phyloP scores from a whole-genome alignment of 2,888 invertebrate genomes.

The Nephrotoma guestfalica region DNA sequence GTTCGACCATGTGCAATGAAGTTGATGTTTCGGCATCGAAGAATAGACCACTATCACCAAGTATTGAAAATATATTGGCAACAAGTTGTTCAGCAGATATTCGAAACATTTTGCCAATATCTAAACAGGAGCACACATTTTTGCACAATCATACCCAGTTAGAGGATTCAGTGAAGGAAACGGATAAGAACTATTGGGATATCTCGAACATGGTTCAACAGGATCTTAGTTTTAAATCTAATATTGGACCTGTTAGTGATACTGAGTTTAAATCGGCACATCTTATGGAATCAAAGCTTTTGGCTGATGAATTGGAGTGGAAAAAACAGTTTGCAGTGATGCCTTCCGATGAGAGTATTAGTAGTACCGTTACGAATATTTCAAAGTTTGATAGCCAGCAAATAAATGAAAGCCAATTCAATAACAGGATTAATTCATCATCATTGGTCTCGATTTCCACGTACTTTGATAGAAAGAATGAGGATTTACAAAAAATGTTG shows the following conservation, averaged over 20 bases:
- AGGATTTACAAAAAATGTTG: constrained; percentile 23
- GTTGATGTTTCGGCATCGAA: not conserved
- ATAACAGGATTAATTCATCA: not conserved
- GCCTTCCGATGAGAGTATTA: constrained; percentile 16
- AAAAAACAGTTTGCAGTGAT: constrained; percentile 27
- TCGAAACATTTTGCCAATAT: constrained; percentile 13
- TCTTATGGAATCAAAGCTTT: constrained; percentile 24
- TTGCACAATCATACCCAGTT: not conserved
- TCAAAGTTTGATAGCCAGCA: not conserved
- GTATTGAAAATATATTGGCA: constrained; percentile 28
- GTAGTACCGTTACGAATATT: not conserved
- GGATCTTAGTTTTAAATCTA: not conserved
- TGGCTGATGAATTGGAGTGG: constrained; percentile 27
- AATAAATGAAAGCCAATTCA: not conserved
- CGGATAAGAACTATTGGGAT: constrained; percentile 9
- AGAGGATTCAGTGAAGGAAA: constrained; percentile 21
- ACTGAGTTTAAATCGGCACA: constrained; percentile 18
- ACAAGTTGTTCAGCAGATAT: constrained; percentile 25
- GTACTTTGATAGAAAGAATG: constrained; percentile 25
- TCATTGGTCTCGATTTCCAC: constrained; percentile 25
- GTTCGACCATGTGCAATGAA: constrained; percentile 22
- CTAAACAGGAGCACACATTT: constrained; percentile 3
- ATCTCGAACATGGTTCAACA: not conserved
- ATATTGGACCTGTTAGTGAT: not conserved
- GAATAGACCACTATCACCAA: constrained; percentile 12